Evolutionary conservation across 2,888 invertebrate species (phyloP).

Genomic region (Acrocyrtus sp.): DNA sequence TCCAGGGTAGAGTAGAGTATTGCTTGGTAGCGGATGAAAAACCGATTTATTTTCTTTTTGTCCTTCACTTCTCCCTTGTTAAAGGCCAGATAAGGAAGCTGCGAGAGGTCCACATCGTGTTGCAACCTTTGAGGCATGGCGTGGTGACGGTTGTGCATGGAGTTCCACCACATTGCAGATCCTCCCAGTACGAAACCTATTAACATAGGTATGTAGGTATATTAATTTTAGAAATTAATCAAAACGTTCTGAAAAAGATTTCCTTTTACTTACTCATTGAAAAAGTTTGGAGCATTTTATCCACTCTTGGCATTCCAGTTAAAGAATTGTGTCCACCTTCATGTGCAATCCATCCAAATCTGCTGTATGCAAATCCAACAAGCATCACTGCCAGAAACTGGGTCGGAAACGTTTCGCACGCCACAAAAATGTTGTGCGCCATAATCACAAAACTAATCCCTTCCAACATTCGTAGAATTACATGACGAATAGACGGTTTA

Average conservation of each 20-base stretch:
- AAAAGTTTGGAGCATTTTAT: constrained; percentile 59
- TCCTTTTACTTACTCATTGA: constrained; percentile 59
- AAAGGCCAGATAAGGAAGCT: constrained; percentile 61
- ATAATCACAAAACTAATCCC: constrained; percentile 43
- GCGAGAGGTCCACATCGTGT: constrained; percentile 61
- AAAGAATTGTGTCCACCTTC: constrained; percentile 61
- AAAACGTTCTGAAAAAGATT: constrained; percentile 57
- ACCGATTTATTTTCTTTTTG: too few species aligned
- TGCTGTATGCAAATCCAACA: constrained; percentile 39
- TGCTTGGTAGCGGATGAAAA: too few species aligned
- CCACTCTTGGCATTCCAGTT: constrained; percentile 59
- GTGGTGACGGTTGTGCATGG: constrained; percentile 55
- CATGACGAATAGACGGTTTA: constrained; percentile 43
- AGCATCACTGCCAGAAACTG: constrained; percentile 3
- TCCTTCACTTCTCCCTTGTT: too few species aligned
- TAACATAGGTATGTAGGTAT: constrained; percentile 8
- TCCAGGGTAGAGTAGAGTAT: constrained; percentile 25
- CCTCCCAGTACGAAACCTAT: too few species aligned
- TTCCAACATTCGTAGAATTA: constrained; percentile 44
- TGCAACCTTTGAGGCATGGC: constrained; percentile 62
- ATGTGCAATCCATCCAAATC: constrained; percentile 60
- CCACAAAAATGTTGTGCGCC: constrained; percentile 33
- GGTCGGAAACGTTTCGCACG: constrained; percentile 5
- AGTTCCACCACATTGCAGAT: constrained; percentile 39
- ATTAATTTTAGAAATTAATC: constrained; percentile 58